These are phyloP conservation scores for Paedocypris micromegethes DNA, from an alignment of 2,797 vertebrate species.

Conservation along the genomic window DNA sequence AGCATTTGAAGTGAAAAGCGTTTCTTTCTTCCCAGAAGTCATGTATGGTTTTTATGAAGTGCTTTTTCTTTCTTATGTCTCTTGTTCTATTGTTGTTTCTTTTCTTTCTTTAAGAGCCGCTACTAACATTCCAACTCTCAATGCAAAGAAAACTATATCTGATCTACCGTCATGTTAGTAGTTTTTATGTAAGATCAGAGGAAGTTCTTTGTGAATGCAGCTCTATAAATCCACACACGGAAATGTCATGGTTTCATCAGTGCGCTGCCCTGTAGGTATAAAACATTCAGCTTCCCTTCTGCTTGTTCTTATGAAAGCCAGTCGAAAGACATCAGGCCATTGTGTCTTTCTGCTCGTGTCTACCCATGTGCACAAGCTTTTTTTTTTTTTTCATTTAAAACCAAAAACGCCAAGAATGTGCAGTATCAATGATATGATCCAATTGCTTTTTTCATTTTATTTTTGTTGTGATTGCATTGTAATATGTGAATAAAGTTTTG, in stretches of 20 bases:
- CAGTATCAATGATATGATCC: conserved; percentile 3
- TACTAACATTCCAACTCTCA: too few species aligned
- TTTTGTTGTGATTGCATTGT: too few species aligned
- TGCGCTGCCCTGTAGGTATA: conserved; percentile 23
- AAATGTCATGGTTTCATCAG: conserved; percentile 12
- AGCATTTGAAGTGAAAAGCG: too few species aligned
- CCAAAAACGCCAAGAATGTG: conserved; percentile 7
- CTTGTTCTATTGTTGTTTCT: too few species aligned
- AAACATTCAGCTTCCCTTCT: conserved; percentile 22
- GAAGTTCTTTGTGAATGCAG: too few species aligned
- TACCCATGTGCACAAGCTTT: conserved; percentile 23
- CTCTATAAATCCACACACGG: not conserved
- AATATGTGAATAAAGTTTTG: too few species aligned
- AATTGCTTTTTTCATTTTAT: too few species aligned
- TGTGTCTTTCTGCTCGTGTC: conserved; percentile 28
- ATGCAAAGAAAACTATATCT: not conserved
- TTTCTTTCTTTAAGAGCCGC: too few species aligned
- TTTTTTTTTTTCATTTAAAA: conserved; percentile 27
- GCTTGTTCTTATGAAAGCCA: conserved; percentile 20
- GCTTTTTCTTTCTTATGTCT: too few species aligned
- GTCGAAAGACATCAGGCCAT: conserved; percentile 31
- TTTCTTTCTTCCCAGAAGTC: too few species aligned
- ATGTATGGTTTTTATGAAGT: too few species aligned
- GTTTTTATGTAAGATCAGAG: conserved; percentile 5
- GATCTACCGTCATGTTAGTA: not conserved